Evolutionary conservation across 2,888 invertebrate genomes (phyloP).

Genomic region (Scelioninae gen. 1): DNA sequence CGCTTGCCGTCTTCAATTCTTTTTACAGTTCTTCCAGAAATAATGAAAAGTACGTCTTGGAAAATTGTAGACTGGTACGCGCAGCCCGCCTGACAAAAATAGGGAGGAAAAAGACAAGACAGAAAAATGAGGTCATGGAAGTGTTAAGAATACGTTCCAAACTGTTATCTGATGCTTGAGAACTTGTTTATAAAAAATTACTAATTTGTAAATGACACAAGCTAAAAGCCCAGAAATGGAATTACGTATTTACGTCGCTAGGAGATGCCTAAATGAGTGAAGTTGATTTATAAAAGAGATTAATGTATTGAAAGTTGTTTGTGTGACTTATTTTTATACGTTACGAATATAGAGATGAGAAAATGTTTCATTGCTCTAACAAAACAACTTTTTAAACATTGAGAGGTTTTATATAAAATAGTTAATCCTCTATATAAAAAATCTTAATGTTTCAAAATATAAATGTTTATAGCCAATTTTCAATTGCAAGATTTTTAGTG

Average conservation of each 20-base stretch:
- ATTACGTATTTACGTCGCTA: constrained; percentile 37
- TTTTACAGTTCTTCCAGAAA: constrained; percentile 47
- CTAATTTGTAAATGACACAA: constrained; percentile 43
- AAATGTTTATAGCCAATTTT: too few relatives aligned
- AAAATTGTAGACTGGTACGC: constrained; percentile 36
- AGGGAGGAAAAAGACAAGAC: constrained; percentile 1
- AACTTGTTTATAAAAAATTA: constrained; percentile 62
- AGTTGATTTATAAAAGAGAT: constrained; percentile 27
- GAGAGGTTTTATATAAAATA: too few relatives aligned
- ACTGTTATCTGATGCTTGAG: constrained; percentile 30
- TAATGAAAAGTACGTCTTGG: constrained; percentile 55
- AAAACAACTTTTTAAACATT: too few relatives aligned
- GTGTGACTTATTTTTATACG: not conserved
- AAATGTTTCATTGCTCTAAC: too few relatives aligned
- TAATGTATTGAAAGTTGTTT: constrained; percentile 30
- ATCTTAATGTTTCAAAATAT: too few relatives aligned
- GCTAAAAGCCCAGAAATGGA: constrained; percentile 1
- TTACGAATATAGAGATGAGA: too few relatives aligned
- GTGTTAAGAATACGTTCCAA: constrained; percentile 40
- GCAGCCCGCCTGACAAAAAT: constrained; percentile 13
- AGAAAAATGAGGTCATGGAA: constrained; percentile 32
- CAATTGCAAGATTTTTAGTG: too few relatives aligned
- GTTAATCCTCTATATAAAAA: too few relatives aligned
- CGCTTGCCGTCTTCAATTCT: constrained; percentile 38
- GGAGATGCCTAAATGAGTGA: constrained; percentile 10